Conservation (phyloP, 2,888 invertebrate genomes). For the Pterostichus niger region DNA sequence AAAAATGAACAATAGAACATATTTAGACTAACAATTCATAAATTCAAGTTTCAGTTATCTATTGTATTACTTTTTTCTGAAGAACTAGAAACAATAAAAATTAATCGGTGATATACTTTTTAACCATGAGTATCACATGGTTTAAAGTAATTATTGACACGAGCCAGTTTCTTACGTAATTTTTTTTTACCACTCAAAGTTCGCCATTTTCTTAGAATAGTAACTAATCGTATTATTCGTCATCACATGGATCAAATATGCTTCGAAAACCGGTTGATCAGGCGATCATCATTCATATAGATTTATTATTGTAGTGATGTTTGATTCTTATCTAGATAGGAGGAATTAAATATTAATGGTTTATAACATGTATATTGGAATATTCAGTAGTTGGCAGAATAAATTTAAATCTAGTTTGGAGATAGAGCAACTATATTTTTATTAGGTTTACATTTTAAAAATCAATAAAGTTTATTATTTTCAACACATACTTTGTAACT, state of each 20-base stretch:
- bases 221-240: not conserved
- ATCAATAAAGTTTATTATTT: too few relatives aligned
- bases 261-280: not conserved
- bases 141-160: not conserved
- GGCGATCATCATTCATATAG: conserved; percentile 3
- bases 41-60: not conserved
- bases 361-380: not conserved
- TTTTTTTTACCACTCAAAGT: not conserved
- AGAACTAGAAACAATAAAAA: not conserved
- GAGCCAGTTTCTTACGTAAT: not conserved
- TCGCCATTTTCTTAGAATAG: not conserved
- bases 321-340: conserved; percentile 45
- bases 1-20: not conserved
- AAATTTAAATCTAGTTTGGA: too few relatives aligned
- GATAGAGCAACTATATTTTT: too few relatives aligned
- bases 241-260: not conserved
- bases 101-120: not conserved
- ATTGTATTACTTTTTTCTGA: too few relatives aligned
- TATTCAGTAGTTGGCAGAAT: not conserved
- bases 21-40: too few relatives aligned
- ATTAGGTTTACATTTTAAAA: too few relatives aligned
- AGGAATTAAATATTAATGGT: conserved; percentile 44
- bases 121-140: too few relatives aligned
- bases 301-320: conserved; percentile 19
- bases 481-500: too few relatives aligned